Evolutionary conservation across 2,797 vertebrate genomes (phyloP).

Genomic region (Morelia viridis): DNA sequence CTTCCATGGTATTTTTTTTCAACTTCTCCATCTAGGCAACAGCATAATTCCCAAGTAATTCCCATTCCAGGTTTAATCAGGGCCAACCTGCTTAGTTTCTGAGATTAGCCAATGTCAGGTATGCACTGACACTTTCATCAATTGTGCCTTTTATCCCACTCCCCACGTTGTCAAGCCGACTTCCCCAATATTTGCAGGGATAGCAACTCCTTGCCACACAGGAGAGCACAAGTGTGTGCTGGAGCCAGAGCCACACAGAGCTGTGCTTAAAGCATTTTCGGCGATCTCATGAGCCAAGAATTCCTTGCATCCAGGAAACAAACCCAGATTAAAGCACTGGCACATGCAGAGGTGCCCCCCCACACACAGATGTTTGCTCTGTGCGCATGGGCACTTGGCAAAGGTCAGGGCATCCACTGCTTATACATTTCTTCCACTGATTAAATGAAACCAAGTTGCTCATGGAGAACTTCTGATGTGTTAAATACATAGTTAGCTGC

Average conservation of each 20-base stretch:
- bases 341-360: neutral
- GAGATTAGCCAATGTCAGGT: neutral
- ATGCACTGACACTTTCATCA: neutral
- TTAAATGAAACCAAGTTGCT: neutral
- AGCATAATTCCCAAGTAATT: neutral
- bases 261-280: neutral
- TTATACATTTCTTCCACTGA: neutral
- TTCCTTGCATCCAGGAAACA: neutral
- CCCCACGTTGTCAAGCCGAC: neutral
- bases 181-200: neutral
- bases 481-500: neutral
- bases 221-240: neutral
- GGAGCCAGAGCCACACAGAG: neutral
- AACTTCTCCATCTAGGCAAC: neutral
- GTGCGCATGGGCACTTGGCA: neutral
- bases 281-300: neutral
- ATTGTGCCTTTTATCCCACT: neutral
- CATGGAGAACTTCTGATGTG: neutral
- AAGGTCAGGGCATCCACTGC: neutral
- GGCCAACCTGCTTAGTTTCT: neutral
- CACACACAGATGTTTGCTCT: neutral
- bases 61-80: neutral
- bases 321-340: neutral
- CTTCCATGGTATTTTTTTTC: neutral
- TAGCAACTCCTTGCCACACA: no score